Evolutionary conservation across 2,888 invertebrate species (phyloP).

Genomic region (Drosophila testacea): DNA sequence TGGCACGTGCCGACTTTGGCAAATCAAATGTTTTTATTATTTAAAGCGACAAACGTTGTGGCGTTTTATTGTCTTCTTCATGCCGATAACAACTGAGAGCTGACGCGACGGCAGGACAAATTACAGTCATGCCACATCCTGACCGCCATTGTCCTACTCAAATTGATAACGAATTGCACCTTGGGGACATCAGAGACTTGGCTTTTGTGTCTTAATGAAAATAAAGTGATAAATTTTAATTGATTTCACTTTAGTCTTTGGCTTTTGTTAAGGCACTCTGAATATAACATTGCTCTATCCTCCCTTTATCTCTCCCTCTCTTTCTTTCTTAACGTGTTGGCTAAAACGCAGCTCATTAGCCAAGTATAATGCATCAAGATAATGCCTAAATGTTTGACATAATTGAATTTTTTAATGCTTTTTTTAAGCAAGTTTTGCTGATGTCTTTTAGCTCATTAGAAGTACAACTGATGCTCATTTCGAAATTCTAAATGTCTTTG

Average conservation of each 20-base stretch:
- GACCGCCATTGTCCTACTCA: slow-evolving; percentile 72
- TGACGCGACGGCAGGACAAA: slow-evolving; percentile 65
- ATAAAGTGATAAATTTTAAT: slow-evolving; percentile 78
- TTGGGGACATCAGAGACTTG: slow-evolving; percentile 59
- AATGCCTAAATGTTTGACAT: slow-evolving; percentile 63
- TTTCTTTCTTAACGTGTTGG: neutral
- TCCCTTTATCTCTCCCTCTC: neutral
- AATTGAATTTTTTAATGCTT: slow-evolving; percentile 67
- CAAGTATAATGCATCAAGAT: slow-evolving; percentile 73
- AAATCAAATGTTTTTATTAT: slow-evolving; percentile 83
- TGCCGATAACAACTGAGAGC: slow-evolving; percentile 53
- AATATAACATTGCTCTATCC: slow-evolving; percentile 52
- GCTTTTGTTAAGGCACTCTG: slow-evolving; percentile 24
- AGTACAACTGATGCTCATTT: slow-evolving; percentile 6
- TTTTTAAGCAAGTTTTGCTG: neutral
- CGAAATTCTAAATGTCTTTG: neutral
- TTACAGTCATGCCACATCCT: slow-evolving; percentile 77
- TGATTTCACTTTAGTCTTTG: slow-evolving; percentile 66
- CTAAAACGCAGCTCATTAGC: slow-evolving; percentile 66
- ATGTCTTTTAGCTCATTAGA: slow-evolving; percentile 13
- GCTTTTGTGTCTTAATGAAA: slow-evolving; percentile 67
- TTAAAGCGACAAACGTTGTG: slow-evolving; percentile 74
- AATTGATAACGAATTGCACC: slow-evolving; percentile 80
- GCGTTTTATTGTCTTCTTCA: slow-evolving; percentile 72
- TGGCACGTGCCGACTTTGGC: slow-evolving; percentile 75